phyloP scores from a whole-genome alignment of 2,797 vertebrate genomes.

The Myiothlypis coronata region DNA sequence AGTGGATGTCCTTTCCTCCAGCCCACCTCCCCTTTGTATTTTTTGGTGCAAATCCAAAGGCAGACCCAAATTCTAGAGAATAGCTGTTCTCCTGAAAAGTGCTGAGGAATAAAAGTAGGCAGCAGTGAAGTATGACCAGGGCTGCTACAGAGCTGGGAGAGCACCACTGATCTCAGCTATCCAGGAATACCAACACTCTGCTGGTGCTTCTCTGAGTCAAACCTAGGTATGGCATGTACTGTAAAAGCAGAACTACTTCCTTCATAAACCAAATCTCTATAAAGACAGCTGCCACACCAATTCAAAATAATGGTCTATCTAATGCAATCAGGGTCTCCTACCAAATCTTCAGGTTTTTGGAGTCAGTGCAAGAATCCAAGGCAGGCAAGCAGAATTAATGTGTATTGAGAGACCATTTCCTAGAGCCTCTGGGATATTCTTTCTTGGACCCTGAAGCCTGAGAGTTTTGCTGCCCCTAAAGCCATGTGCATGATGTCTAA shows the following conservation, averaged over 20 bases:
- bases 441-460: background rate
- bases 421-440: background rate
- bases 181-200: background rate
- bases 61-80: background rate
- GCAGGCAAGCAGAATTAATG: background rate
- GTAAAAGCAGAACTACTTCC: background rate
- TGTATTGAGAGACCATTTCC: rapidly evolving
- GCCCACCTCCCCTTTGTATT: background rate
- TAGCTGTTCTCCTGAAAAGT: background rate
- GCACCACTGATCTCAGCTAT: background rate
- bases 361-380: background rate
- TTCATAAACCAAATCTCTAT: background rate
- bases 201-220: background rate
- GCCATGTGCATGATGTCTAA: background rate
- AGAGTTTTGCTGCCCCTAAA: background rate
- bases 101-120: background rate
- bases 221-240: background rate
- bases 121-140: background rate
- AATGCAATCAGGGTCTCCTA: rapidly evolving
- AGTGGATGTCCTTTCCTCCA: background rate
- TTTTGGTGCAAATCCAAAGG: background rate
- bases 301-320: background rate
- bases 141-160: background rate
- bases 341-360: background rate
- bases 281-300: background rate